Percentiles rank a stretch among this genome's conserved stretches.
Evolutionary conservation across 1,140 invertebrate species (phyloP).

Genomic region (Drosophila subobscura): DNA sequence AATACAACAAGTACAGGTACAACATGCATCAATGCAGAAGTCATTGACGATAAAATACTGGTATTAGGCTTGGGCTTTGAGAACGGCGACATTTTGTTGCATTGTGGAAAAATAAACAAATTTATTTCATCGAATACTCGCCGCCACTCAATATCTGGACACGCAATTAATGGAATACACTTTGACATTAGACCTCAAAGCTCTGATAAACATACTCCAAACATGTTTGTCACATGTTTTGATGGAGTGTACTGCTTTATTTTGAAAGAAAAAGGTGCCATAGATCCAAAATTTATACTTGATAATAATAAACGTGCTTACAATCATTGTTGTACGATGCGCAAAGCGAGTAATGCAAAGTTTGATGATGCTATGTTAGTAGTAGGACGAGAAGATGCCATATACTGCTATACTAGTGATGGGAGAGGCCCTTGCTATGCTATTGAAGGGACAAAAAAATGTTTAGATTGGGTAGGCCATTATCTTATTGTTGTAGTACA

Average conservation of each 20-base stretch:
- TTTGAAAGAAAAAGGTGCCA: conserved; percentile 47
- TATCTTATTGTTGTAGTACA: conserved; percentile 45
- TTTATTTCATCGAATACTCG: conserved; percentile 39
- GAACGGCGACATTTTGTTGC: conserved; percentile 51
- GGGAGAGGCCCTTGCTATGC: conserved; percentile 64
- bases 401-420: conserved; percentile 66
- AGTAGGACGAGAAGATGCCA: conserved; percentile 61
- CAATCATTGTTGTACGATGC: conserved; percentile 54
- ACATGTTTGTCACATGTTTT: conserved; percentile 49
- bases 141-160: conserved; percentile 20
- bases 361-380: conserved; percentile 33
- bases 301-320: conserved; percentile 25
- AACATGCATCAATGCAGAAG: conserved; percentile 22
- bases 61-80: conserved; percentile 52
- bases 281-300: conserved; percentile 26
- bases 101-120: conserved; percentile 49
- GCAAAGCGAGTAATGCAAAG: conserved; percentile 9
- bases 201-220: conserved; percentile 6
- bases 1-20: conserved; percentile 21
- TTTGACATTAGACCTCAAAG: conserved; percentile 23
- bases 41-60: conserved; percentile 38
- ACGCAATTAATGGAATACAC: conserved; percentile 52
- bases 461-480: conserved; percentile 47
- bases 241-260: conserved; percentile 41
- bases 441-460: conserved; percentile 53